phyloP scores from a whole-genome alignment of 2,888 invertebrate species.

The Orthosia cruda region DNA sequence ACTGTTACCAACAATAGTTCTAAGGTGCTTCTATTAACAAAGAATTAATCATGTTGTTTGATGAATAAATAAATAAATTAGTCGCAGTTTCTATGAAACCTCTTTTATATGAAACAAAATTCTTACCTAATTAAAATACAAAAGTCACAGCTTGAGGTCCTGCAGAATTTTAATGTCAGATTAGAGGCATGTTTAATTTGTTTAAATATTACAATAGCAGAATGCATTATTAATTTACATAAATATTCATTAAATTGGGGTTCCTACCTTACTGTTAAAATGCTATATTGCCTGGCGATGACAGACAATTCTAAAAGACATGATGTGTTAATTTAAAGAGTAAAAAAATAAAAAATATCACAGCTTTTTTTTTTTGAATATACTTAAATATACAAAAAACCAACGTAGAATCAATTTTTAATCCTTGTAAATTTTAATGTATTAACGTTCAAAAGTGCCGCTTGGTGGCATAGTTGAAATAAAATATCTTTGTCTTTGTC shows the following conservation, averaged over 20 bases:
- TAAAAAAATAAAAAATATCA: background rate
- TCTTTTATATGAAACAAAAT: conserved; percentile 18
- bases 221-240: conserved; percentile 27
- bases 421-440: too few relatives aligned
- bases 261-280: background rate
- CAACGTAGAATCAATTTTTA: too few relatives aligned
- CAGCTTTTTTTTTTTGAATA: background rate
- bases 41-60: too few relatives aligned
- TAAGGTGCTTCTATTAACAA: too few relatives aligned
- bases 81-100: background rate
- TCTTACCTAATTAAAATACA: conserved; percentile 20
- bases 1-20: too few relatives aligned
- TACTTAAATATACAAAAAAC: background rate
- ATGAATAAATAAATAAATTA: too few relatives aligned
- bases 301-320: background rate
- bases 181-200: conserved; percentile 41
- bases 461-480: too few relatives aligned
- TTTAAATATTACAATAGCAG: conserved; percentile 27
- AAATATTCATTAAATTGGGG: conserved; percentile 4
- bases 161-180: conserved; percentile 42
- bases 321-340: background rate
- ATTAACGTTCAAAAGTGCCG: too few relatives aligned
- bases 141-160: conserved; percentile 45
- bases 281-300: background rate
- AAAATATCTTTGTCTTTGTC: too few relatives aligned